phyloP scores from a whole-genome alignment of 64 coral and sea anemone genomes.

The Montipora capricornis region DNA sequence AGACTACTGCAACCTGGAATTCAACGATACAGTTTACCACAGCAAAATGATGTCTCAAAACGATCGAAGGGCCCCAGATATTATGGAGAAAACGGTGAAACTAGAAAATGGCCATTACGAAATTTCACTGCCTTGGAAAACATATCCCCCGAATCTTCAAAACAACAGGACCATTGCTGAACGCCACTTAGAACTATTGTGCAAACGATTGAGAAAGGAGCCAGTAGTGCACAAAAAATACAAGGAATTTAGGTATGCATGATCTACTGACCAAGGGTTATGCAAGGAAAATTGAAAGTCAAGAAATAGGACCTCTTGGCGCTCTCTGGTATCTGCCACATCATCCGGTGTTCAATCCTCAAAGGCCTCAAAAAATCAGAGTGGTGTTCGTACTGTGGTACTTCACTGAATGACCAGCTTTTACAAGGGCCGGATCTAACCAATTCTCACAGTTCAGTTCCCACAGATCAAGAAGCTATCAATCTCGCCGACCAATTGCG shows the following conservation, averaged over 20 bases:
- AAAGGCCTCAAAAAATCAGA: conserved; percentile 40
- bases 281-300: conserved; percentile 25
- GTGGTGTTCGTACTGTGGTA: conserved; percentile 31
- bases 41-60: too few species aligned
- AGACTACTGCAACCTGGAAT: too few species aligned
- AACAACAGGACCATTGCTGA: not conserved
- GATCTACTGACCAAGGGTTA: conserved; percentile 34
- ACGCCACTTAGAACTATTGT: not conserved
- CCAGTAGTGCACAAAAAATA: conserved; percentile 22
- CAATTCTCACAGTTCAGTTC: conserved; percentile 35
- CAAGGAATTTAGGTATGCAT: conserved; percentile 7
- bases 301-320: conserved; percentile 9
- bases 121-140: too few species aligned
- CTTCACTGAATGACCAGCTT: too few species aligned
- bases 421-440: conserved; percentile 57
- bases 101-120: too few species aligned
- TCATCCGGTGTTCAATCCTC: not conserved
- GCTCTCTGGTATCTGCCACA: conserved; percentile 57
- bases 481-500: conserved; percentile 2
- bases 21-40: too few species aligned
- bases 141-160: too few species aligned
- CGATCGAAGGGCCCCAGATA: too few species aligned
- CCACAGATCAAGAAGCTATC: too few species aligned
- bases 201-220: conserved; percentile 44
- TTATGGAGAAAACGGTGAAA: too few species aligned